These are phyloP conservation scores for Poeciliopsis paucimaculata DNA, from an alignment of 2,797 vertebrate genomes.

Conservation along the genomic window DNA sequence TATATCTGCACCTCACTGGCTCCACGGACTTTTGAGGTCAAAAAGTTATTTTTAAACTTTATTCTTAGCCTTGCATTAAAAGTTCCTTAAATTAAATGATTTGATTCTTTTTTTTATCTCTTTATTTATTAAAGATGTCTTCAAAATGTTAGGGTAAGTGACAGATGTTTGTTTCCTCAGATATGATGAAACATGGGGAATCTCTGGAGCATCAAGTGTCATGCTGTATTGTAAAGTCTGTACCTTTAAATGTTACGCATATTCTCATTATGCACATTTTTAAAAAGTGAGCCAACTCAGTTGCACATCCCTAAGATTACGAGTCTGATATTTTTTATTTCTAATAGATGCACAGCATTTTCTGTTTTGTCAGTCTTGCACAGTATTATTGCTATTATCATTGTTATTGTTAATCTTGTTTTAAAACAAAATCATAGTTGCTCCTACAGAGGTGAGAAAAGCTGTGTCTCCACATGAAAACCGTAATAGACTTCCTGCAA, in stretches of 20 bases:
- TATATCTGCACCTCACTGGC: constrained; percentile 4
- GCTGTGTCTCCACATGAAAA: constrained; percentile 26
- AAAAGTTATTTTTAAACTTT: not conserved
- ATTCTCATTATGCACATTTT: no score
- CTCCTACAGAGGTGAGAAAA: constrained; percentile 24
- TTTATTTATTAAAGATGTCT: not conserved
- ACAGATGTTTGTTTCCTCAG: not conserved
- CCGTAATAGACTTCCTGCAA: constrained; percentile 15
- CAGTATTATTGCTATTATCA: no score
- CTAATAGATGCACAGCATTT: no score
- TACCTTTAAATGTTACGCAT: no score
- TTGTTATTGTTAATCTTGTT: no score
- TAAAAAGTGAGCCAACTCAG: no score
- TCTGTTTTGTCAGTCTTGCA: no score
- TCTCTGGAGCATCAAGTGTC: not conserved
- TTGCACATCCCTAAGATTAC: no score
- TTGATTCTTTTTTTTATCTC: not conserved
- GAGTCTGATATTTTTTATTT: no score
- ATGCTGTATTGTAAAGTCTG: no score
- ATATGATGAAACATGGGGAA: not conserved
- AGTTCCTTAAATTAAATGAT: not conserved
- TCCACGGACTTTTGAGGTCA: not conserved
- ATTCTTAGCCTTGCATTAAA: not conserved
- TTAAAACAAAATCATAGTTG: not conserved
- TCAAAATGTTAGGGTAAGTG: not conserved